Base-by-base conservation (phyloP, 2,797 vertebrate genomes). In the Ambastaia sidthimunki region DNA sequence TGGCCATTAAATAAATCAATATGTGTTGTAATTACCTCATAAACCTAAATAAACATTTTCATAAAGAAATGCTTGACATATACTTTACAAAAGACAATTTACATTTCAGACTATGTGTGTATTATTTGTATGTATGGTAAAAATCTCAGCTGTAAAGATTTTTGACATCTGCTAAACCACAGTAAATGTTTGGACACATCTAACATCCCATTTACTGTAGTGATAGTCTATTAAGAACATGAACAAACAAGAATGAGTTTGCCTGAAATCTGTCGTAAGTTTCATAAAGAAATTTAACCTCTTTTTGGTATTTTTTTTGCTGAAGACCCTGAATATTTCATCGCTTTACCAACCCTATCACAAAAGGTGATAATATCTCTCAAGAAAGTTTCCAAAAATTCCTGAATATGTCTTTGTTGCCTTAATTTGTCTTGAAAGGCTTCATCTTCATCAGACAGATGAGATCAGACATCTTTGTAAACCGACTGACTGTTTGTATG, bases 1-100 rank as follows among this genome's bases (percentile, higher is more conserved):
- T 86, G 57, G 78, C 91, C 90, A 85, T 95, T 95, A 94, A 94
- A 94, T 95, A 94, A 94, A 93, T 93, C 91, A 93, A 93, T 94
- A 94, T 94, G 93, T 93, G 93, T 93, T 91, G 92, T 92, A 47
- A 83, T 85, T 57, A 60, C 13, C 78, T 82, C 91, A 90, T 89
- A 91, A 92, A 87, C 87, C 62, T 89, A 85, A 85, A 81, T 80
- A 82, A 74, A 67, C 69, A 78, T 55, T 72, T 62, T 67, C 73
- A 78, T 82, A 83, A 84, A 75, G 71, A 68, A 82, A 85, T 82
- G 66, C 59, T 78, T 47, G 67, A 44, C 52, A 70, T 71, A 71
- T 74, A 34, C 44, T 78, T 67, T 78, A 31, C 21, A 62, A 70
- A 70, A 28, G 59, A 41, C 28, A 52, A 15, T 54, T 79, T 65